Evolutionary conservation across 2,113 vertebrate genomes (phyloP), one percentile per base, ranked within the genome.

Genomic region (Riparia riparia): DNA sequence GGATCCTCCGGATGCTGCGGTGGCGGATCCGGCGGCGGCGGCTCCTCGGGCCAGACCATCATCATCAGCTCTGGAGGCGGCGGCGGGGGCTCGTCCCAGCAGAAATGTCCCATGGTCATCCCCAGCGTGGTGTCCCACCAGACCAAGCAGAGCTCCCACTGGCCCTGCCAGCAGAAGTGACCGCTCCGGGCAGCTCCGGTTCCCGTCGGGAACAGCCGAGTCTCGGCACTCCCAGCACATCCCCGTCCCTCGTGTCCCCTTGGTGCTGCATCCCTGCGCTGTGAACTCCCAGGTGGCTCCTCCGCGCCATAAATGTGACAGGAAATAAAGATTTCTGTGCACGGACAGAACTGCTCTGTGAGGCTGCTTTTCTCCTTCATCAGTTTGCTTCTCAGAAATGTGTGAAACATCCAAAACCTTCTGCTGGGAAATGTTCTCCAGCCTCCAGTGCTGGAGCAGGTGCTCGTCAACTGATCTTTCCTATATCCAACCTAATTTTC

Each of bases 151-250:
- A 14, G 39, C 86, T 96, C 89, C 83, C 1, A 9, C 53, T 96
- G 74, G 82, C 61, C 80, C 9, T 7, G 57, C 69, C 58, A 89
- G 17, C 92, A 93, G 21, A 96, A 96, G 85, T 96, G 14, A 42
- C 14, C 21, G 5, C 45, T 19, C 7, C 0, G 2, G 3, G 16
- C 4, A 5, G 14, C 31, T 47, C 4, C 0, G 0, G 17, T 0
- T 4, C 13, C 32, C 42, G 5, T 2, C 7, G 14, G n/a, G 29
- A 90, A 1, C 6, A 14, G 10, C 19, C 5, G 12, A 70, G 10
- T 20, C 14, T 29, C 8, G 22, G 31, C 28, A 11, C 17, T 37
- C 51, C 54, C 39, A 6, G 5, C 7, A 0, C 24, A 1, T 32
- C 61, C 16, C 29, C 15, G 1, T 25, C 16, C 47, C 49, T 28